Evolutionary conservation across 1,140 invertebrate genomes (phyloP).

Genomic region (Atta texana): DNA sequence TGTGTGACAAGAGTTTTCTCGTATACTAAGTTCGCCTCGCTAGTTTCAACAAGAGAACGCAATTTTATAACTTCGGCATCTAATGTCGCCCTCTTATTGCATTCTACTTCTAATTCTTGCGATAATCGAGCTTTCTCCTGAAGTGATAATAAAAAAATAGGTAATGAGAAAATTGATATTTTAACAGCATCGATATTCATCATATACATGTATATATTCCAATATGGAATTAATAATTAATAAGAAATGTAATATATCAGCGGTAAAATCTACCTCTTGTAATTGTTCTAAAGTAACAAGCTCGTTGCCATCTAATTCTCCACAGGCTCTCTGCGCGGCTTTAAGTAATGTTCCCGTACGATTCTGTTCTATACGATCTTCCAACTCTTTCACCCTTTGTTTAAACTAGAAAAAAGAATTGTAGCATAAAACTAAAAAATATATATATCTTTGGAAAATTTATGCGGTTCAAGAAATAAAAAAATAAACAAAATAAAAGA

Average conservation of each 20-base stretch:
- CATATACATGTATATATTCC: neutral
- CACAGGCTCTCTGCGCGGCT: constrained; percentile 56
- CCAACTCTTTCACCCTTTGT: constrained; percentile 76
- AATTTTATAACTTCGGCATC: constrained; percentile 77
- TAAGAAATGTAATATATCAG: neutral
- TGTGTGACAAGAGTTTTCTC: constrained; percentile 77
- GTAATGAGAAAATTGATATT: neutral
- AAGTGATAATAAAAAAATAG: constrained; percentile 39
- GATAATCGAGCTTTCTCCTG: constrained; percentile 78
- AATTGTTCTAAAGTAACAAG: constrained; percentile 75
- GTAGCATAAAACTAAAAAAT: neutral
- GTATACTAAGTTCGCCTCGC: constrained; percentile 68
- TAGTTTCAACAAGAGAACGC: constrained; percentile 73
- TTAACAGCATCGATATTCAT: neutral
- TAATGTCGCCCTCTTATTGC: constrained; percentile 71
- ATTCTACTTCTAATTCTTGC: constrained; percentile 76
- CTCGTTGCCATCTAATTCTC: constrained; percentile 59
- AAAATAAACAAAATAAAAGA: neutral
- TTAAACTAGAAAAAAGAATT: constrained; percentile 71
- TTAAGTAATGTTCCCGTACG: constrained; percentile 69
- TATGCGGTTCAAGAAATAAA: neutral
- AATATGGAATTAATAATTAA: constrained; percentile 3
- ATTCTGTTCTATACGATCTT: constrained; percentile 68
- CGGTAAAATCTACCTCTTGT: constrained; percentile 73
- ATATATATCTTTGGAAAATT: neutral